Conservation (phyloP, 2,888 invertebrate genomes). For the Pandemis cinnamomeana region DNA sequence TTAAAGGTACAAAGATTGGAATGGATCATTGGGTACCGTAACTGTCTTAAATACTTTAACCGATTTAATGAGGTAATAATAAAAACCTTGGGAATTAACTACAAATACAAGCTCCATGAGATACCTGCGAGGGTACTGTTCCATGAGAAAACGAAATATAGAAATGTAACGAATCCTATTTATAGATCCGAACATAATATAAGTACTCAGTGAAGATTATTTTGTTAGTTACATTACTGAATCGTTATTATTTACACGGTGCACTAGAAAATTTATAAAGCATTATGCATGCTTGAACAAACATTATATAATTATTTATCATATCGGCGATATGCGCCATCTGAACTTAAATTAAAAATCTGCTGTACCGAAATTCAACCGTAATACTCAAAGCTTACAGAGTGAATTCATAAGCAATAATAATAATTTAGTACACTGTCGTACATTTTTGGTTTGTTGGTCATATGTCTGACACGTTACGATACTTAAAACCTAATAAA, state of each 20-base stretch:
- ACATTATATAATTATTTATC: conserved; percentile 1
- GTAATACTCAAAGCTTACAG: conserved; percentile 54
- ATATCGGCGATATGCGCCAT: conserved; percentile 26
- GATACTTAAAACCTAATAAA: conserved; percentile 70
- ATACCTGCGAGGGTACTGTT: conserved; percentile 39
- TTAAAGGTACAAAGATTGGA: conserved; percentile 57
- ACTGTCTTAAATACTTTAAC: conserved; percentile 56
- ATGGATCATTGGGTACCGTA: conserved; percentile 65
- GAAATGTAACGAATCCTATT: conserved; percentile 16
- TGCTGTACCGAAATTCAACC: conserved; percentile 52
- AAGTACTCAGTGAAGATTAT: conserved; percentile 74
- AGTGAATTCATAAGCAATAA: conserved; percentile 34
- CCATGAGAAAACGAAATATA: conserved; percentile 15
- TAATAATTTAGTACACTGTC: conserved; percentile 62
- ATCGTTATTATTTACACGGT: conserved; percentile 66
- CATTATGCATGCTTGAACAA: conserved; percentile 18
- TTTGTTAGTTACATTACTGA: conserved; percentile 59
- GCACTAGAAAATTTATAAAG: conserved; percentile 49
- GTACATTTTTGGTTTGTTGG: conserved; percentile 70
- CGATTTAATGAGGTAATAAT: conserved; percentile 67
- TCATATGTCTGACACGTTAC: conserved; percentile 63
- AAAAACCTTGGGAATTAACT: conserved; percentile 23
- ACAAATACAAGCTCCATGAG: conserved; percentile 15
- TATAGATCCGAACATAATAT: conserved; percentile 55
- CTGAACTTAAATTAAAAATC: conserved; percentile 49